These are phyloP conservation scores for Schlechtendalia chinensis DNA, from an alignment of 1,140 invertebrate genomes.

Conservation along the genomic window DNA sequence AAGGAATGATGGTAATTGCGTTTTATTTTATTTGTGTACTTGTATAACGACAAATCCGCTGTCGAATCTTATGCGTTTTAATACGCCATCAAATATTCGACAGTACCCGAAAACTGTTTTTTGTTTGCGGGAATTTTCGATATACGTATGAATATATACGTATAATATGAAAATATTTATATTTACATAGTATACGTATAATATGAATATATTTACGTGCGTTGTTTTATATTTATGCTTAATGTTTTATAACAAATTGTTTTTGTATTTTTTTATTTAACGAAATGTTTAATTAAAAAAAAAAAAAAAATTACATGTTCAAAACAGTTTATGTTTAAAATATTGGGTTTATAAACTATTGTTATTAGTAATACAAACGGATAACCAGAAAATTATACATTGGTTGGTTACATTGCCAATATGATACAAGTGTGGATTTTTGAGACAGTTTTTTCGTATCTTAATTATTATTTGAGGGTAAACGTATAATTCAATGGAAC, in stretches of 20 bases:
- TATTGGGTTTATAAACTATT: not conserved
- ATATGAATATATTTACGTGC: no score
- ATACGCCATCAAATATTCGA: not conserved
- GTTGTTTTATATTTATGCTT: no score
- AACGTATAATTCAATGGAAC: conserved; percentile 46
- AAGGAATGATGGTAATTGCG: not conserved
- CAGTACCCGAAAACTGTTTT: not conserved
- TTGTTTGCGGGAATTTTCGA: not conserved
- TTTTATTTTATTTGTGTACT: not conserved
- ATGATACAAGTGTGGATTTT: not conserved
- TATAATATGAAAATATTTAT: no score
- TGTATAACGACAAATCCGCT: not conserved
- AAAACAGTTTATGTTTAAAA: not conserved
- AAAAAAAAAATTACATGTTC: no score
- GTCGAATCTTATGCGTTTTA: no score
- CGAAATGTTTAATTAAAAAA: no score
- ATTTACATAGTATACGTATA: no score
- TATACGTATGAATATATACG: not conserved
- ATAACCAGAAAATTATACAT: not conserved
- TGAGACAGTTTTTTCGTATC: conserved; percentile 11
- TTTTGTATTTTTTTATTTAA: no score
- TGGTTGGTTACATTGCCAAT: not conserved
- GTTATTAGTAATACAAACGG: not conserved
- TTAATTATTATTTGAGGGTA: conserved; percentile 47
- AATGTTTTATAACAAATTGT: no score